A percentile compares a stretch with the other conserved stretches of the same genome.
phyloP scores from a whole-genome alignment of 23 tunicate genomes.

The Phallusia fumigata region DNA sequence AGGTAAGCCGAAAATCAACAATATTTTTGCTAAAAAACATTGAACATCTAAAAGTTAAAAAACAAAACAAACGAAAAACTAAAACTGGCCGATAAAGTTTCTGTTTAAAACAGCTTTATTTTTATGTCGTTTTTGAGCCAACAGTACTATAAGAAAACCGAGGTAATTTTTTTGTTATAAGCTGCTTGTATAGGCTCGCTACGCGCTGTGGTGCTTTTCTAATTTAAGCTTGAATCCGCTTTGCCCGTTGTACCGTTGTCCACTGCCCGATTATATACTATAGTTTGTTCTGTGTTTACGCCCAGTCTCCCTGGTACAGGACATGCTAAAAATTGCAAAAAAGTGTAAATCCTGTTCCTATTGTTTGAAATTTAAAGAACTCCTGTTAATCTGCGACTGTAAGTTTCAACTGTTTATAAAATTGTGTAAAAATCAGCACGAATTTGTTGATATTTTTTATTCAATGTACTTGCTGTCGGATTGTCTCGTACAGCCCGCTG shows the following conservation, averaged over 20 bases:
- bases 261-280: constrained; percentile 5
- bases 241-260: not conserved
- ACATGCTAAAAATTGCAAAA: not conserved
- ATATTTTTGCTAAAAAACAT: not conserved
- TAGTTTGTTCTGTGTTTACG: not conserved
- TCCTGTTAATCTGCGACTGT: not conserved
- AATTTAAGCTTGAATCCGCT: not conserved
- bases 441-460: not conserved
- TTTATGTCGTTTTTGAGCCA: not conserved
- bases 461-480: not conserved
- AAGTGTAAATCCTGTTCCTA: not conserved
- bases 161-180: not conserved
- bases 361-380: not conserved
- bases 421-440: not conserved
- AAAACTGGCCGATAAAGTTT: not conserved
- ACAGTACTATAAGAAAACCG: not conserved
- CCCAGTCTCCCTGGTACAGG: not conserved
- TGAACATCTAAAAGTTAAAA: not conserved
- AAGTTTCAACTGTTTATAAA: not conserved
- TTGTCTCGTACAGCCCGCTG: not conserved
- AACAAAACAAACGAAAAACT: too few species aligned
- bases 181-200: constrained; percentile 12
- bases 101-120: constrained; percentile 7
- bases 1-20: not conserved
- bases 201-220: not conserved